Evolutionary conservation across 2,888 invertebrate species (phyloP).

Genomic region (Gortyna flavago): DNA sequence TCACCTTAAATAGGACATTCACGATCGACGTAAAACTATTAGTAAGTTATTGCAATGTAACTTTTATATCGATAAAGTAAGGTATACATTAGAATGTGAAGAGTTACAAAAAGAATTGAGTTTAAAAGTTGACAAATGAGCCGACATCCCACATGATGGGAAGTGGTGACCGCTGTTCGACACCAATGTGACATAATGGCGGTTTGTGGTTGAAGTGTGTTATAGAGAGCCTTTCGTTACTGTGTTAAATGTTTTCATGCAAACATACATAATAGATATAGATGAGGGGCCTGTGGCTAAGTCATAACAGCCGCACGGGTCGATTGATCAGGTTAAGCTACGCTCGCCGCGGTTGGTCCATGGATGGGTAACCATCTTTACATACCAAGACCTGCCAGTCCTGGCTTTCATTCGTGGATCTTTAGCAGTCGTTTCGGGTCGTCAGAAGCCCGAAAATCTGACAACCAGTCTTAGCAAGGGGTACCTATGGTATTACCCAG

Average conservation of each 20-base stretch:
- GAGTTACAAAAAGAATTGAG: neutral
- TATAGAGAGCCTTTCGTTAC: neutral
- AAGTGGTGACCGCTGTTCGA: neutral
- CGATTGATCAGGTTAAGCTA: too few species aligned
- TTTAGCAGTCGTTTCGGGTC: too few species aligned
- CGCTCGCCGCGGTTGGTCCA: too few species aligned
- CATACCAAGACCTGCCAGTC: too few species aligned
- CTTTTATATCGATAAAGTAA: neutral
- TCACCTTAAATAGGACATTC: neutral
- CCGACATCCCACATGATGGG: neutral
- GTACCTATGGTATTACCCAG: too few species aligned
- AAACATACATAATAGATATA: neutral
- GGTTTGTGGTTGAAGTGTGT: neutral
- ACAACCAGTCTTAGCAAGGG: too few species aligned
- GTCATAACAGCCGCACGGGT: too few species aligned
- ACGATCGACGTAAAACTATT: neutral
- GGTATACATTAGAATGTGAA: neutral
- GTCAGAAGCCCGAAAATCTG: too few species aligned
- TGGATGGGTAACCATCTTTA: too few species aligned
- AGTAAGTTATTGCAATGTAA: neutral
- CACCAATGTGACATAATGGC: slow-evolving; percentile 1
- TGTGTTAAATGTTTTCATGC: neutral
- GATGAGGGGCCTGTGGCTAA: too few species aligned
- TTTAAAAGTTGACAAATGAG: neutral
- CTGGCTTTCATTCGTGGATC: too few species aligned